Evolutionary conservation across 2,797 vertebrate species (phyloP).

Genomic region (Coregonus ussuriensis): DNA sequence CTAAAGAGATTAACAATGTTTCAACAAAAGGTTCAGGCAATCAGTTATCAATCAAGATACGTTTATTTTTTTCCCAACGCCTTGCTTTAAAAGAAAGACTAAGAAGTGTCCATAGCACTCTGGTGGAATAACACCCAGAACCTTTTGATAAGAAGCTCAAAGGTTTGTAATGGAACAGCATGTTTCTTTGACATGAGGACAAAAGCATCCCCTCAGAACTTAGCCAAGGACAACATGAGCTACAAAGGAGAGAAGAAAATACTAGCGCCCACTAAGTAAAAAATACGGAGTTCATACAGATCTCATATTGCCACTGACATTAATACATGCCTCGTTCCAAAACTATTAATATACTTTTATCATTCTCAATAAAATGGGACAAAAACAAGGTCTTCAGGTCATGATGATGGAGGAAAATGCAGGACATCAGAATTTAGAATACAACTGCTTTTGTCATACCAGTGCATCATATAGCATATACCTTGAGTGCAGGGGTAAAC

Average conservation of each 20-base stretch:
- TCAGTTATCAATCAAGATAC: slow-evolving; percentile 60
- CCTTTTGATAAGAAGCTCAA: slow-evolving; percentile 57
- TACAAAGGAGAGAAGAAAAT: slow-evolving; percentile 43
- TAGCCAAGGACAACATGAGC: slow-evolving; percentile 47
- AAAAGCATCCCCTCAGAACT: slow-evolving; percentile 50
- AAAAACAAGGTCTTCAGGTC: slow-evolving; percentile 13
- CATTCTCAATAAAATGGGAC: slow-evolving; percentile 31
- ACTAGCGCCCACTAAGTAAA: slow-evolving; percentile 20
- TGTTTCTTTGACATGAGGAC: slow-evolving; percentile 59
- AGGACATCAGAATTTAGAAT: background rate
- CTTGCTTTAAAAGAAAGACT: slow-evolving; percentile 38
- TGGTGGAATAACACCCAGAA: slow-evolving; percentile 44
- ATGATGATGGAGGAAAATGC: slow-evolving; percentile 23
- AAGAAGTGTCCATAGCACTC: slow-evolving; percentile 35
- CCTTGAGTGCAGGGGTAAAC: slow-evolving; percentile 9
- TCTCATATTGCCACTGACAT: slow-evolving; percentile 49
- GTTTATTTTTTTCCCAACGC: slow-evolving; percentile 7
- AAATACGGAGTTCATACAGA: slow-evolving; percentile 37
- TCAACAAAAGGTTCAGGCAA: slow-evolving; percentile 82
- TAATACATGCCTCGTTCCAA: slow-evolving; percentile 30
- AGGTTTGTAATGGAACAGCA: slow-evolving; percentile 28
- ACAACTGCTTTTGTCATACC: slow-evolving; percentile 24
- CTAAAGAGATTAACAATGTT: slow-evolving; percentile 78
- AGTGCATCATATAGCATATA: slow-evolving; percentile 34
- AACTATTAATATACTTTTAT: slow-evolving; percentile 12